Conservation (phyloP, 2,888 invertebrate species). For the Leptopilina myrica region DNA sequence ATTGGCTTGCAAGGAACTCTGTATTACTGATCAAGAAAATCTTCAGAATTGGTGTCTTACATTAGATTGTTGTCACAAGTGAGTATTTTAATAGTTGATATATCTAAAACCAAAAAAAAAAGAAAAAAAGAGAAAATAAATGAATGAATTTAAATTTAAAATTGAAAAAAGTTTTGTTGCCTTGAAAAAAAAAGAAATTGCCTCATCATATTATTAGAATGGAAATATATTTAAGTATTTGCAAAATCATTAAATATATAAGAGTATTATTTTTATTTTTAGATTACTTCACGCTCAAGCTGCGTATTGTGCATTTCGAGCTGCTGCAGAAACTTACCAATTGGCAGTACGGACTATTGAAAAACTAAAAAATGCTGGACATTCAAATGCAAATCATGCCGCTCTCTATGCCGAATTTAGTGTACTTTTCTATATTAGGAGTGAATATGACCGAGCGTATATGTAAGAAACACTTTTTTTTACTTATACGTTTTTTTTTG, state of each 20-base stretch:
- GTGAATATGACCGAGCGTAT: constrained; percentile 85
- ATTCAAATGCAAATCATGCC: constrained; percentile 77
- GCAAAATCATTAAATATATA: background rate
- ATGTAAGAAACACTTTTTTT: constrained; percentile 77
- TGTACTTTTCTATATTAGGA: constrained; percentile 88
- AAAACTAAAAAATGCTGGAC: constrained; percentile 76
- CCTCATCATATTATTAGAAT: background rate
- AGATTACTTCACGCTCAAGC: constrained; percentile 92
- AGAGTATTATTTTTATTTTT: constrained; percentile 57
- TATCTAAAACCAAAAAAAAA: background rate
- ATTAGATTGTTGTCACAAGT: constrained; percentile 93
- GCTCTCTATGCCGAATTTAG: constrained; percentile 91
- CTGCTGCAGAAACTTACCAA: constrained; percentile 85
- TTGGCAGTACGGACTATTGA: constrained; percentile 79
- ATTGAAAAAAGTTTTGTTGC: no score
- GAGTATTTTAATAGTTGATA: constrained; percentile 61
- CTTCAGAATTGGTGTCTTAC: constrained; percentile 82
- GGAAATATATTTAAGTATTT: constrained; percentile 48
- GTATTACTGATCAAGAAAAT: constrained; percentile 79
- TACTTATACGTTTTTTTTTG: no score
- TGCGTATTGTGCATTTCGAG: constrained; percentile 87
- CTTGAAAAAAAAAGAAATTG: background rate
- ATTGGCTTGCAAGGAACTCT: constrained; percentile 82
- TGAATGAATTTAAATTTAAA: no score
- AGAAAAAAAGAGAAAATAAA: no score